Percentiles rank a stretch among this genome's conserved stretches.
Evolutionary conservation across 1,140 invertebrate genomes (phyloP).

Genomic region (Drosophila sp.): DNA sequence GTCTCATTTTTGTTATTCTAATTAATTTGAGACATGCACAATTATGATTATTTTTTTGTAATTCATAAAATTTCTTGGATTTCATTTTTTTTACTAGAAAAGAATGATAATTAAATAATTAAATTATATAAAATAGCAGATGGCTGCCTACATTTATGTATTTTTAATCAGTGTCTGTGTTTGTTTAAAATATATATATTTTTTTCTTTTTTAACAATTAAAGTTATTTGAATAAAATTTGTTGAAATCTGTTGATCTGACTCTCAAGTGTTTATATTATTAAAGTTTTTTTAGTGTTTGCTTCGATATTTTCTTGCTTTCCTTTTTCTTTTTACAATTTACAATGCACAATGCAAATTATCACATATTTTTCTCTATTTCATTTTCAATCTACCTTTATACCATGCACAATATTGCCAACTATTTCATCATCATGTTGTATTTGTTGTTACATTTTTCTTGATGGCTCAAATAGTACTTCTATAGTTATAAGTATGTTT

Average conservation of each 20-base stretch:
- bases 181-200: conserved; percentile 8
- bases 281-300: conserved; percentile 28
- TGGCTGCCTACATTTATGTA: conserved; percentile 35
- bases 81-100: conserved; percentile 51
- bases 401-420: conserved; percentile 40
- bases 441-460: conserved; percentile 1
- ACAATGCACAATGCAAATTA: conserved; percentile 84
- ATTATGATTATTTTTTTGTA: conserved; percentile 42
- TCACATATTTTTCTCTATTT: conserved; percentile 72
- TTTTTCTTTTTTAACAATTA: conserved; percentile 18
- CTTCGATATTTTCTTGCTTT: conserved; percentile 33
- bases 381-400: conserved; percentile 20
- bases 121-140: conserved; percentile 69
- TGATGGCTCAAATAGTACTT: conserved; percentile 72
- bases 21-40: conserved; percentile 71
- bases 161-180: conserved; percentile 23
- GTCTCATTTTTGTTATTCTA: conserved; percentile 20
- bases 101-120: conserved; percentile 52
- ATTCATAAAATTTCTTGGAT: conserved; percentile 55
- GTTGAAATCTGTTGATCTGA: conserved; percentile 22
- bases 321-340: conserved; percentile 71
- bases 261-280: conserved; percentile 34
- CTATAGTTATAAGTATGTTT: conserved; percentile 68
- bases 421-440: conserved; percentile 22
- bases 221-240: conserved; percentile 33